Conservation (phyloP, 2,888 invertebrate genomes). For the Ichneumoninae sp. region DNA sequence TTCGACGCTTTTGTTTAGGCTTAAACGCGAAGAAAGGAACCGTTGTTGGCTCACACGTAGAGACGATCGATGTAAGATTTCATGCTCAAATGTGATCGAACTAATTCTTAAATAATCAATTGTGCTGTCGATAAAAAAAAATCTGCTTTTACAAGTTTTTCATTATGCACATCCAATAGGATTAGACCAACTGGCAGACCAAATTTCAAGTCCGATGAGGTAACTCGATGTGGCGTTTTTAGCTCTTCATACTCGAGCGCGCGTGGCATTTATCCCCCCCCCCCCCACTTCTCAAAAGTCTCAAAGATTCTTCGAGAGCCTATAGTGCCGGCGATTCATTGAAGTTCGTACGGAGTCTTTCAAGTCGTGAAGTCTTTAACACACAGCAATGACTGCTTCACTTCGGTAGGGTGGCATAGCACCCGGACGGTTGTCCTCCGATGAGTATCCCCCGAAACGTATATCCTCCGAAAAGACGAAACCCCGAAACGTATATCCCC, state of each 20-base stretch:
- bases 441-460: no score
- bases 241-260: slow-evolving; percentile 1
- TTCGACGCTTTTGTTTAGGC: slow-evolving; percentile 32
- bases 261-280: not conserved
- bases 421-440: no score
- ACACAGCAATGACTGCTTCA: not conserved
- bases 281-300: not conserved
- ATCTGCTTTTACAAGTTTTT: not conserved
- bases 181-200: not conserved
- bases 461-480: no score
- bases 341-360: slow-evolving; percentile 9
- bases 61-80: not conserved
- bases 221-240: not conserved
- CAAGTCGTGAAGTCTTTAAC: not conserved
- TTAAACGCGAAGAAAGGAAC: not conserved
- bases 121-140: not conserved
- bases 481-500: no score
- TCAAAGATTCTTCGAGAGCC: not conserved
- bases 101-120: slow-evolving; percentile 8
- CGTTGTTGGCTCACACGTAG: not conserved
- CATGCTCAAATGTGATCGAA: not conserved
- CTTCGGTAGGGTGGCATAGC: no score
- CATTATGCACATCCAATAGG: not conserved
- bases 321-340: slow-evolving; percentile 12
- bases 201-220: slow-evolving; percentile 2